phyloP scores from a whole-genome alignment of 1,140 invertebrate genomes.

The Bombus ignitus region DNA sequence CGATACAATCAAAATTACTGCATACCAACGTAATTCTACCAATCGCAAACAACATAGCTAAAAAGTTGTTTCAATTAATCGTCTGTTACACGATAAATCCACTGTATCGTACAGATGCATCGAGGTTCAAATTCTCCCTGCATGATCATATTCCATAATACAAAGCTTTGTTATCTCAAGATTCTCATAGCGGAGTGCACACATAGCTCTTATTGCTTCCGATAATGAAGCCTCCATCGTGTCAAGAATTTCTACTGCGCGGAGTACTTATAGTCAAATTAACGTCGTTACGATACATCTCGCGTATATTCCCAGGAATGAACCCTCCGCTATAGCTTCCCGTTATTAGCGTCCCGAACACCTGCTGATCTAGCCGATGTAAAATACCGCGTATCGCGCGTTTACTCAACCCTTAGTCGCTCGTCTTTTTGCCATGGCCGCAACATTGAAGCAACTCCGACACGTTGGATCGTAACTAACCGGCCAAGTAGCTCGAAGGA shows the following conservation, averaged over 20 bases:
- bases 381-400: conserved; percentile 6
- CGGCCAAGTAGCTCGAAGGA: conserved; percentile 22
- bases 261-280: conserved; percentile 5
- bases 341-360: conserved; percentile 30
- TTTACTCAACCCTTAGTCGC: not conserved
- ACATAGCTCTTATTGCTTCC: not conserved
- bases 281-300: conserved; percentile 1
- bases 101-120: too few species aligned
- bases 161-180: too few species aligned
- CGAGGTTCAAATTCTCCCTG: too few species aligned
- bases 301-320: not conserved
- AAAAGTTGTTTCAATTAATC: too few species aligned
- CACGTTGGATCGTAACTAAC: conserved; percentile 21
- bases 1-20: too few species aligned
- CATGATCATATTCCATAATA: too few species aligned
- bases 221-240: not conserved
- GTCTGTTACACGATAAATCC: too few species aligned
- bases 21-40: too few species aligned
- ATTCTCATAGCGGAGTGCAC: not conserved
- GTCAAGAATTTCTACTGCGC: not conserved
- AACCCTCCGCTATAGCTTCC: not conserved
- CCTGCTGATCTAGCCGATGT: conserved; percentile 32
- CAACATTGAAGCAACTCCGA: conserved; percentile 5
- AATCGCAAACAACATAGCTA: too few species aligned
- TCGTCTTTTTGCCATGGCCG: not conserved